Percentiles rank a stretch among this genome's conserved stretches.
These are phyloP conservation scores for Malurus leucopterus DNA, from an alignment of 2,797 vertebrate species.

Conservation along the genomic window DNA sequence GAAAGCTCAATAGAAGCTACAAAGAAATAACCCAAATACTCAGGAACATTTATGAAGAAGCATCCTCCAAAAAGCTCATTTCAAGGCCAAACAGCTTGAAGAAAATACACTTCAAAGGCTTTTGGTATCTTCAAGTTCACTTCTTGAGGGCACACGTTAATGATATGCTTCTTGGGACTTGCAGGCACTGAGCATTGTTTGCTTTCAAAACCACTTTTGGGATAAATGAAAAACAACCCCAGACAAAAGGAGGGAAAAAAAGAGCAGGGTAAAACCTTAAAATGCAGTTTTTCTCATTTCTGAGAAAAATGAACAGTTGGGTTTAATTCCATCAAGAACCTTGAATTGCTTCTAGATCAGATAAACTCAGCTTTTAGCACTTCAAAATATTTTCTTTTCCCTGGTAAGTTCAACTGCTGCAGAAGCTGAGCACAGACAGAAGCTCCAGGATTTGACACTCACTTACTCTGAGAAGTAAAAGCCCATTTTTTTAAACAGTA, in stretches of 20 bases:
- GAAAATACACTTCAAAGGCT: background rate
- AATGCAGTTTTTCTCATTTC: background rate
- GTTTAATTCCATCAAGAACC: background rate
- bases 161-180: background rate
- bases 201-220: background rate
- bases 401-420: background rate
- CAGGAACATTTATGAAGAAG: background rate
- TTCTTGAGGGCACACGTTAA: background rate
- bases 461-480: constrained; percentile 1
- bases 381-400: constrained; percentile 54
- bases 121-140: background rate
- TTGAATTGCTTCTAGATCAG: background rate
- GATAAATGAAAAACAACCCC: background rate
- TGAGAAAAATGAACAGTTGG: background rate
- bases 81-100: background rate
- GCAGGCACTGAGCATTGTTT: background rate
- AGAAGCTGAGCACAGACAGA: constrained; percentile 46
- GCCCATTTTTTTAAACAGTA: background rate
- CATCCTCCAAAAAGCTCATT: background rate
- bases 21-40: background rate
- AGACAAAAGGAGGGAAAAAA: background rate
- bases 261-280: fast-evolving
- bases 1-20: background rate
- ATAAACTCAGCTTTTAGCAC: constrained; percentile 46
- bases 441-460: constrained; percentile 28